Evolutionary conservation across 2,113 vertebrate species (phyloP), one percentile per base, ranked within the genome.

Genomic region (Periophthalmus modestus): DNA sequence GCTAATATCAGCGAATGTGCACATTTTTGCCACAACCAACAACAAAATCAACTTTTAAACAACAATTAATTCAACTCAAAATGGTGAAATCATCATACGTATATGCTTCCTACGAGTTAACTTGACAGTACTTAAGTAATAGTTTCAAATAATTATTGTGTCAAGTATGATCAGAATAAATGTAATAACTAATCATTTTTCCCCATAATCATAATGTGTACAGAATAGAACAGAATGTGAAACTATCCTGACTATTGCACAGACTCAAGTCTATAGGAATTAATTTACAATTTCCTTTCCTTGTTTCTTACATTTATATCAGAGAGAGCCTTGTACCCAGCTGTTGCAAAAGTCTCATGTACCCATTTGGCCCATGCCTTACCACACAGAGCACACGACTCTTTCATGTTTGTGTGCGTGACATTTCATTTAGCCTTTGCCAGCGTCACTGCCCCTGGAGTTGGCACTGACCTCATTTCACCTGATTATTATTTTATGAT

Each of bases 401-500:
- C 59, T 62, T 62, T 62, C 28, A 62, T 62, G 59, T 62, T 62
- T 14, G 28, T 33, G 24, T 34, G 59, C 15, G 28, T 62, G 59
- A 62, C 24, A 62, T 62, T 62, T 62, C 28, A 34, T 62, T 62
- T 62, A 62, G 23, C 52, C 57, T 59, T 59, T 59, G 57, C 57
- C 57, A 59, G 24, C 57, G 13, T 23, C 23, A 28, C 57, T 24
- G 57, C 13, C 57, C 50, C 71, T 67, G 16, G 67, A 80, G 80
- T 73, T 47, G 28, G 62, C 52, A 73, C 68, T 62, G 59, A 62
- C 59, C 59, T 62, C 59, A 16, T 34, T 61, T 62, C 28, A 62
- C 59, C 59, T 18, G 24, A 34, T 34, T 33, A 62, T 62, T 62
- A 34, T 62, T 33, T 34, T 18, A 34, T 59, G 21, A 28, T 59